phyloP scores from a whole-genome alignment of 2,113 vertebrate species.

The Orthonyx spaldingii region DNA sequence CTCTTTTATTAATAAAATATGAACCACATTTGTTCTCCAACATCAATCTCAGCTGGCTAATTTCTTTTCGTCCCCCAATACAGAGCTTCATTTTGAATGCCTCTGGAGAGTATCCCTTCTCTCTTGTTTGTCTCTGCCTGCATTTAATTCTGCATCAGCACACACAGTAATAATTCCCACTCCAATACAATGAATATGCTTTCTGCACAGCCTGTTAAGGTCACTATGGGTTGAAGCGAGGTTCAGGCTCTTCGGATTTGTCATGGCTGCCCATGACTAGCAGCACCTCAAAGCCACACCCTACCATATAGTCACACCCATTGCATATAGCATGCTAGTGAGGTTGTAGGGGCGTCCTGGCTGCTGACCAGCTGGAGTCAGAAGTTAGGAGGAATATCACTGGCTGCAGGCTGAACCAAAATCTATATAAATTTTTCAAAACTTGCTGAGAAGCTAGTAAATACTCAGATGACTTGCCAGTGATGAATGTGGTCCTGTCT shows the following conservation, averaged over 20 bases:
- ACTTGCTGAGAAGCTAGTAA: not conserved
- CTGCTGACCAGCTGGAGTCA: not conserved
- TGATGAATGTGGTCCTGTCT: not conserved
- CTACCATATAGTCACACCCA: not conserved
- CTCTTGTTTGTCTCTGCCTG: not conserved
- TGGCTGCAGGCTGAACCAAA: not conserved
- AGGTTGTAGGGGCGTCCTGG: not conserved
- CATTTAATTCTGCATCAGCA: not conserved
- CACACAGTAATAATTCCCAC: not conserved
- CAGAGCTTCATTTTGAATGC: not conserved
- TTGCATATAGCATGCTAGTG: not conserved
- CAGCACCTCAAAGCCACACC: not conserved
- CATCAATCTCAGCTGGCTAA: not conserved
- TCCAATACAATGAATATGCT: not conserved
- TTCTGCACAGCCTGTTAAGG: not conserved
- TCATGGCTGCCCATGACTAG: not conserved
- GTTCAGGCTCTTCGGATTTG: not conserved
- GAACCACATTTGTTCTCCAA: not conserved
- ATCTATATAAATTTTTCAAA: not conserved
- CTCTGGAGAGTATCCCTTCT: not conserved
- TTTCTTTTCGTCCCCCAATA: not conserved
- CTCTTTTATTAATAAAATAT: slow-evolving; percentile 44
- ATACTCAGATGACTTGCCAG: not conserved
- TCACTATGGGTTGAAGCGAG: not conserved
- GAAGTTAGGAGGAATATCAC: not conserved